A percentile compares a stretch with the other conserved stretches of the same genome.
phyloP scores from a whole-genome alignment of 64 coral and sea anemone genomes.

The Anthopleura sola region DNA sequence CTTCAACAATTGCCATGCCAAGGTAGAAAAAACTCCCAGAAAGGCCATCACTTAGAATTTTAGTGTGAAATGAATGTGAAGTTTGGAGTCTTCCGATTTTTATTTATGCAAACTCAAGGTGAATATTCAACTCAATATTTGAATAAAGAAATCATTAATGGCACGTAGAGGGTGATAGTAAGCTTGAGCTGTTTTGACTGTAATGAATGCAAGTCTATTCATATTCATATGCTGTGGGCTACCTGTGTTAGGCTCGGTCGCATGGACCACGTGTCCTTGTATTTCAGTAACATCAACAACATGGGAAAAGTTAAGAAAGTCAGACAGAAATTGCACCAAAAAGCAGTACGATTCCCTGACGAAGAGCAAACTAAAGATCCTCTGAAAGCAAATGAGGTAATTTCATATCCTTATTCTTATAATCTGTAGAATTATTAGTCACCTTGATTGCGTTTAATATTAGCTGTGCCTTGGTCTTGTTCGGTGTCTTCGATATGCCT shows the following conservation, averaged over 20 bases:
- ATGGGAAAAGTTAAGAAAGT: slow-evolving; percentile 63
- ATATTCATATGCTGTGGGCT: neutral
- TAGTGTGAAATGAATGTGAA: too few relatives aligned
- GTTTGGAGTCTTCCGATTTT: too few relatives aligned
- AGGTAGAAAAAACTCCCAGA: too few relatives aligned
- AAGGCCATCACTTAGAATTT: too few relatives aligned
- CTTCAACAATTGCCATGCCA: too few relatives aligned
- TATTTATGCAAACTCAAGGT: too few relatives aligned
- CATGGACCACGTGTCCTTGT: neutral
- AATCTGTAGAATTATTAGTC: neutral
- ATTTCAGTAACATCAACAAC: neutral
- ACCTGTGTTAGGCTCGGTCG: neutral
- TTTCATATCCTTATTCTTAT: neutral
- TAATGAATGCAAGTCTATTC: too few relatives aligned
- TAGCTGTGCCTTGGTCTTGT: neutral
- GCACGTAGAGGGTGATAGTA: too few relatives aligned
- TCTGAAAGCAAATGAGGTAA: slow-evolving; percentile 64
- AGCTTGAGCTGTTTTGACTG: too few relatives aligned
- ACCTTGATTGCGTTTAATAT: neutral
- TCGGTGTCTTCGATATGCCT: too few relatives aligned
- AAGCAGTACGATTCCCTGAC: slow-evolving; percentile 47
- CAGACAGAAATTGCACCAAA: slow-evolving; percentile 49
- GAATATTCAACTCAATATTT: too few relatives aligned
- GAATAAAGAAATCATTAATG: too few relatives aligned
- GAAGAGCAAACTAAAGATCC: neutral